phyloP scores from a whole-genome alignment of 2,797 vertebrate genomes.

The Mus spretus region DNA sequence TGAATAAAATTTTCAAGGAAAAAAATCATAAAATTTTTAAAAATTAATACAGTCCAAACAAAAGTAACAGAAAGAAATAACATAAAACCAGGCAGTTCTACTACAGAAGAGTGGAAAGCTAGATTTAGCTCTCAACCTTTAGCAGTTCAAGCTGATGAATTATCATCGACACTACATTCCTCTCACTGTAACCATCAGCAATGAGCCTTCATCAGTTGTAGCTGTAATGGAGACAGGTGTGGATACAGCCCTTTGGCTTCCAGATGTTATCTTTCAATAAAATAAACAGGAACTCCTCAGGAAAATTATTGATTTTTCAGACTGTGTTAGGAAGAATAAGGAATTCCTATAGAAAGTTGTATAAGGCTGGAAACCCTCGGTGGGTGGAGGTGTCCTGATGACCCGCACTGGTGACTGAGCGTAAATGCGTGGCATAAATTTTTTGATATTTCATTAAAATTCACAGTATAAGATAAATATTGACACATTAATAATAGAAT shows the following conservation, averaged over 20 bases:
- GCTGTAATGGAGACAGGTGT: not conserved
- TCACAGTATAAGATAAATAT: not conserved
- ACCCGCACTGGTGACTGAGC: not conserved
- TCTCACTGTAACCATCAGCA: not conserved
- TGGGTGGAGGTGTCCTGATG: not conserved
- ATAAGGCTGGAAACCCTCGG: not conserved
- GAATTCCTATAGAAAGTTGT: not conserved
- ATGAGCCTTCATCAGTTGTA: not conserved
- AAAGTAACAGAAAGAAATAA: not conserved
- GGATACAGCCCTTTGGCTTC: constrained; percentile 24
- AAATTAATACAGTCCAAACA: not conserved
- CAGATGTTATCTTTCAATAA: constrained; percentile 40
- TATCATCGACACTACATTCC: not conserved
- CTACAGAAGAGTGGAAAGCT: not conserved
- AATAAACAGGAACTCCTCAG: not conserved
- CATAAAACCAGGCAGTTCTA: not conserved
- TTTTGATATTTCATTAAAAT: constrained; percentile 25
- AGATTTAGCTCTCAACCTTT: not conserved
- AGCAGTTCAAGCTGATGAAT: constrained; percentile 1
- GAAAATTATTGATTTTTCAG: not conserved
- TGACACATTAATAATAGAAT: not conserved
- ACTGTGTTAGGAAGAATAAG: not conserved
- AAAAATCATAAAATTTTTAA: not conserved
- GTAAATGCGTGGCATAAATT: not conserved
- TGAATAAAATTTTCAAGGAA: not conserved